These are phyloP conservation scores for Lycocorax pyrrhopterus DNA, from an alignment of 2,113 vertebrate genomes.

Conservation along the genomic window DNA sequence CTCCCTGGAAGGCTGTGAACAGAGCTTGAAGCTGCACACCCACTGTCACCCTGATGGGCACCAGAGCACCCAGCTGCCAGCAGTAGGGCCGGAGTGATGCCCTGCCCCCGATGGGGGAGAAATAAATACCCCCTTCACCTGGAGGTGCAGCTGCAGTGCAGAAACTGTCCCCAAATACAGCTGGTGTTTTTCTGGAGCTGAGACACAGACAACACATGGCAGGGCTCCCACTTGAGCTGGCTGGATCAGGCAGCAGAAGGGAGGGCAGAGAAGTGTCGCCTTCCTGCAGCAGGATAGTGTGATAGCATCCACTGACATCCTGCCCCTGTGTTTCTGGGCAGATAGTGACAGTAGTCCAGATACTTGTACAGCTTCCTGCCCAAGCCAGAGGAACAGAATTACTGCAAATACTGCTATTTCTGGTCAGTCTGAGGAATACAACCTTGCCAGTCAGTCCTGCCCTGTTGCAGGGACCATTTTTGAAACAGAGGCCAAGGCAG, in stretches of 20 bases:
- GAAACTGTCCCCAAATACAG: not conserved
- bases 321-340: not conserved
- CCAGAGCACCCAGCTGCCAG: not conserved
- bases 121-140: not conserved
- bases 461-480: not conserved
- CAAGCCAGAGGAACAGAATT: not conserved
- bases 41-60: not conserved
- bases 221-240: not conserved
- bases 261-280: not conserved
- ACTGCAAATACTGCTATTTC: not conserved
- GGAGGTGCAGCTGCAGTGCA: not conserved
- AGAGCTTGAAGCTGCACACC: not conserved
- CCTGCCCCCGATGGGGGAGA: not conserved
- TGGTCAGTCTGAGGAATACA: not conserved
- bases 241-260: not conserved
- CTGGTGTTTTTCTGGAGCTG: not conserved
- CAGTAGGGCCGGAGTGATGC: accelerated
- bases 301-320: not conserved
- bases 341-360: not conserved
- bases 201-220: not conserved
- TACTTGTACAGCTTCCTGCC: not conserved
- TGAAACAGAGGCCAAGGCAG: not conserved
- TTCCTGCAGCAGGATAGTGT: not conserved
- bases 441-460: not conserved
- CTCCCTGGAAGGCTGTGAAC: not conserved